Evolutionary conservation across 1,140 invertebrate species (phyloP), one percentile per base, ranked within the genome.

Genomic region (Harpegnathos saltator): DNA sequence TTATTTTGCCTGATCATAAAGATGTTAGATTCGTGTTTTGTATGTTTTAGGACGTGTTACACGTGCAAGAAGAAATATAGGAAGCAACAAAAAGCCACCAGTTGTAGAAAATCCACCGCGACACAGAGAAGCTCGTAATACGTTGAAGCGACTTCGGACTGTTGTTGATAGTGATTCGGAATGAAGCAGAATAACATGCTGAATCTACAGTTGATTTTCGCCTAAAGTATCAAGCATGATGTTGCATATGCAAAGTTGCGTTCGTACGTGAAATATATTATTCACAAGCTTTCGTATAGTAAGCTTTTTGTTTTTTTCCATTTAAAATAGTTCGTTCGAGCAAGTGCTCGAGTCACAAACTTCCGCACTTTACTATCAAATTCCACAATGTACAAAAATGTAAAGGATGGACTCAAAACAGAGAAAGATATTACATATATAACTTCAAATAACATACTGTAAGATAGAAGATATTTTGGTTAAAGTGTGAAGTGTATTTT

Each of bases 131-230:
- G 29, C 82, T 61, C 85, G 88, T 19, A 91, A 58, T 52, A 56
- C 73, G 1, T 88, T 78, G 24, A 89, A 90, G 54, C 90, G 89
- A 82, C 89, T 93, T 81, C 86, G 89, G 72, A 87, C 19, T 19
- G 84, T 93, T 58, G 66, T 93, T 50, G 92, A 94, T 61, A 94
- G 89, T 78, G 92, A 93, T 72, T 92, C 91, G 1, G 92, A 94
- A 74, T 93, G 89, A 89, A 83, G 0, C 24, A n/a, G 17, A 1
- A 69, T 56, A 3, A 68, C 1, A 0, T 26, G 19, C 56, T 26
- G 7, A 24, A 73, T 14, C 3, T 15, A 19, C 15, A 15, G 50
- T 48, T 58, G 14, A n/a, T 73, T 44, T 17, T 48, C n/a, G 33
- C 33, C 5, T 56, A 72, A n/a, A 38, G 4, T 52, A 69, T 38